Base-by-base conservation (phyloP, 2,797 vertebrate species). In the Dipus sagitta region DNA sequence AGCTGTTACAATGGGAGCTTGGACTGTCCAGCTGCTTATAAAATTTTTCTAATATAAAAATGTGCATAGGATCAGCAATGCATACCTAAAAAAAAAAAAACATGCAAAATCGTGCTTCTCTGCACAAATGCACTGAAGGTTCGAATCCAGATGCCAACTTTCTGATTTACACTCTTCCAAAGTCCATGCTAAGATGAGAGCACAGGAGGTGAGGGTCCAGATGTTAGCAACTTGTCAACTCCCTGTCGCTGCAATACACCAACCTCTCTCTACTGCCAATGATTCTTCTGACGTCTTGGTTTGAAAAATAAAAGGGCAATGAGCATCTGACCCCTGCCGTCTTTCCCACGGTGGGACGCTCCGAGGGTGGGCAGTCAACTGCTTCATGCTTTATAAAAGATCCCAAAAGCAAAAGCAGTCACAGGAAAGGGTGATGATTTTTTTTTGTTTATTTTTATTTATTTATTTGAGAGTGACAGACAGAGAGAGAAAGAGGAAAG, bases 301-400 rank as follows among this genome's bases (percentile, higher is more conserved):
- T 67, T 75, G 71, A 86, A 94, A 77, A 91, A 81, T 58, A 80
- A 90, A 89, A n/a, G 42, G 42, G 24, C 26, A 64, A 60, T 86
- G 80, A 20, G 62, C 28, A 64, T 62, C 13, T 76, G 62, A 77
- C 23, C 76, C 38, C 76, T 54, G 34, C 64, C 0, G 3, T 34
- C 28, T 93, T 94, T 87, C 76, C 71, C 67, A 86, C 67, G 12
- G 2, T 26, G 23, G 62, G n/a, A 81, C 71, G 78, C 24, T 42
- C 86, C 24, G 20, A 64, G 34, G 15, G 62, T 62, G 34, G 54
- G 68, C 20, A 47, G 65, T 28, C 72, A 91, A 17, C 90, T 28
- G 47, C 30, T 72, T 89, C 26, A 32, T 30, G 74, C 38, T 94
- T 92, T 79, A n/a, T 78, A 87, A 62, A 89, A 34, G 10, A 52